phyloP scores from a whole-genome alignment of 2,888 invertebrate species.

The Volucella zonaria region DNA sequence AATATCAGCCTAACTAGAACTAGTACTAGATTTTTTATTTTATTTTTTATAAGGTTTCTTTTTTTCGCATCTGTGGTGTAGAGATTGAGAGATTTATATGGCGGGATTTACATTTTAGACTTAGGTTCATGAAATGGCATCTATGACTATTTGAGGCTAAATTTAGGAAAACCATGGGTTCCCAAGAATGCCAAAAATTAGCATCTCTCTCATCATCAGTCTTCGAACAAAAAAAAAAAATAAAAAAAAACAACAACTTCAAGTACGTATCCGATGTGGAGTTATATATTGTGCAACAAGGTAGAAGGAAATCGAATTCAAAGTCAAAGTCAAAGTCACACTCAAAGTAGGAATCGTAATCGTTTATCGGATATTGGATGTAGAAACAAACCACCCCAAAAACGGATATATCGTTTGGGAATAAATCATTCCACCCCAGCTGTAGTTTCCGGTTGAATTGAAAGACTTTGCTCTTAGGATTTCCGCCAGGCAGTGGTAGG shows the following conservation, averaged over 20 bases:
- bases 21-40: background rate
- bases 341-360: constrained; percentile 8
- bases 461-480: constrained; percentile 57
- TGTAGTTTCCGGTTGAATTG: constrained; percentile 29
- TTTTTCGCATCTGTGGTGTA: constrained; percentile 11
- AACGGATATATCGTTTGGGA: background rate
- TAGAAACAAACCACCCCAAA: constrained; percentile 23
- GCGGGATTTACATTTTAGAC: constrained; percentile 37
- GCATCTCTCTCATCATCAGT: constrained; percentile 66
- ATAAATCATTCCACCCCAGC: constrained; percentile 47
- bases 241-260: constrained; percentile 38
- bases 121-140: constrained; percentile 25
- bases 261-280: background rate
- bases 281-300: background rate
- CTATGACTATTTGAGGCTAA: constrained; percentile 20
- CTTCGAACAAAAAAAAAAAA: constrained; percentile 52
- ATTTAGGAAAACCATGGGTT: constrained; percentile 3
- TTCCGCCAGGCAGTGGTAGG: constrained; percentile 59
- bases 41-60: background rate
- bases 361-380: constrained; percentile 26
- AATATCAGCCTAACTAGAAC: constrained; percentile 68
- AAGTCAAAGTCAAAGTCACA: too few relatives aligned
- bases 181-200: constrained; percentile 11
- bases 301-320: too few relatives aligned
- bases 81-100: constrained; percentile 41